Conservation (phyloP, 2,113 vertebrate species). For the Atherinomorus stipes region DNA sequence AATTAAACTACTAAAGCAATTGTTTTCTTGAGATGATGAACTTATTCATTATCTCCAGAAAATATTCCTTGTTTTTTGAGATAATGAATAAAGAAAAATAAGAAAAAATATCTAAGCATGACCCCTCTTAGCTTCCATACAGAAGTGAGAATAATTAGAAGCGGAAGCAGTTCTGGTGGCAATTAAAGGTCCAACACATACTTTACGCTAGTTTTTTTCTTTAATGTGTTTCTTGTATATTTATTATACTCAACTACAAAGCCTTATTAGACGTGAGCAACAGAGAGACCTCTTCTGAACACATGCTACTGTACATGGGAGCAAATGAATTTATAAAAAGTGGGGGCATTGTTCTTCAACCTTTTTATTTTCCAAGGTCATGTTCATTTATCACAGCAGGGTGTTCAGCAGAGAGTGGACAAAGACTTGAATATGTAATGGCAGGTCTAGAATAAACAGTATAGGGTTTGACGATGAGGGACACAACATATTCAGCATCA, state of each 20-base stretch:
- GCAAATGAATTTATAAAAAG: slow-evolving; percentile 72
- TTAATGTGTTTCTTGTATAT: slow-evolving; percentile 45
- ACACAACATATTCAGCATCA: slow-evolving; percentile 71
- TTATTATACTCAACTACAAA: slow-evolving; percentile 67
- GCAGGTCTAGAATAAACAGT: slow-evolving; percentile 68
- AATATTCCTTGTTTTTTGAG: too few species aligned
- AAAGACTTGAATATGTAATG: slow-evolving; percentile 79
- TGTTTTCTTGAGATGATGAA: too few species aligned
- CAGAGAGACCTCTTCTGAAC: slow-evolving; percentile 35
- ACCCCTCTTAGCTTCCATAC: too few species aligned
- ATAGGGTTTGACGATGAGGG: slow-evolving; percentile 66
- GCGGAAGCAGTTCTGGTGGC: too few species aligned
- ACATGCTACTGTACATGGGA: slow-evolving; percentile 44
- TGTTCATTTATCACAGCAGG: slow-evolving; percentile 79
- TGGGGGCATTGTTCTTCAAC: slow-evolving; percentile 74
- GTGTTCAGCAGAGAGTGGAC: slow-evolving; percentile 68
- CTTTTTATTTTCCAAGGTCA: slow-evolving; percentile 81
- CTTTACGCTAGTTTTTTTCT: neutral
- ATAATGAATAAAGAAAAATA: too few species aligned
- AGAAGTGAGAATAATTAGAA: too few species aligned
- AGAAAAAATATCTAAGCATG: too few species aligned
- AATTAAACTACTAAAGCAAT: too few species aligned
- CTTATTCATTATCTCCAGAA: too few species aligned
- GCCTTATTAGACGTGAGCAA: slow-evolving; percentile 56
- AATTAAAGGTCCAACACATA: neutral